Conservation (phyloP, 2,888 invertebrate species). For the Stomorhina lunata region DNA sequence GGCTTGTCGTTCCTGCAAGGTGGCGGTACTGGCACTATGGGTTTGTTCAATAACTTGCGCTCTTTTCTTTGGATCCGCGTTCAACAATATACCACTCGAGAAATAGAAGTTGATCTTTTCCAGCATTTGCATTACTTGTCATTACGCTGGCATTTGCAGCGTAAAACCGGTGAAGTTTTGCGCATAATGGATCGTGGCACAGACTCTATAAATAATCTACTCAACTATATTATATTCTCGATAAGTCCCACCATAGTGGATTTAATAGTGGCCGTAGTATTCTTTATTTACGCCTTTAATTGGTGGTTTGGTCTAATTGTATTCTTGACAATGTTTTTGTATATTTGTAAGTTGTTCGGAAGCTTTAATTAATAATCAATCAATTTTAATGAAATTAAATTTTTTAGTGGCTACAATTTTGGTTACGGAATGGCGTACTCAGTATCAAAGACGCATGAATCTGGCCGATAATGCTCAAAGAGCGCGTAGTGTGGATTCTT, state of each 20-base stretch:
- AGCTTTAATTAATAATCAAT: constrained; percentile 17
- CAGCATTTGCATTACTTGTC: constrained; percentile 94
- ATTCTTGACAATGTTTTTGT: constrained; percentile 94
- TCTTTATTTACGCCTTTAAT: constrained; percentile 93
- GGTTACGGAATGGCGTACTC: constrained; percentile 99
- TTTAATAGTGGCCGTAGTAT: constrained; percentile 93
- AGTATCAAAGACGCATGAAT: constrained; percentile 96
- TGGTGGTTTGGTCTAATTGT: constrained; percentile 97
- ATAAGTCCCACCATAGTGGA: constrained; percentile 96
- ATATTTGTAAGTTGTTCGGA: constrained; percentile 87
- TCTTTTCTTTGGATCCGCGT: constrained; percentile 97
- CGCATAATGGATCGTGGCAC: constrained; percentile 98
- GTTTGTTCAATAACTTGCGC: constrained; percentile 93
- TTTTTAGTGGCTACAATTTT: constrained; percentile 89
- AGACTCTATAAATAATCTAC: constrained; percentile 95
- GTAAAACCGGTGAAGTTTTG: constrained; percentile 98
- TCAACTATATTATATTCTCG: constrained; percentile 95
- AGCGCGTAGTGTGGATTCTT: constrained; percentile 95
- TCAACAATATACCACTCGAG: constrained; percentile 96
- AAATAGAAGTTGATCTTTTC: constrained; percentile 93
- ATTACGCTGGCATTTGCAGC: constrained; percentile 94
- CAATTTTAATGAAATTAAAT: constrained; percentile 11
- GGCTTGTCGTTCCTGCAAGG: constrained; percentile 96
- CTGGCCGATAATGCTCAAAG: constrained; percentile 94
- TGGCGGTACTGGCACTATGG: constrained; percentile 95